phyloP scores from a whole-genome alignment of 2,797 vertebrate genomes.

The Acanthurus tractus region DNA sequence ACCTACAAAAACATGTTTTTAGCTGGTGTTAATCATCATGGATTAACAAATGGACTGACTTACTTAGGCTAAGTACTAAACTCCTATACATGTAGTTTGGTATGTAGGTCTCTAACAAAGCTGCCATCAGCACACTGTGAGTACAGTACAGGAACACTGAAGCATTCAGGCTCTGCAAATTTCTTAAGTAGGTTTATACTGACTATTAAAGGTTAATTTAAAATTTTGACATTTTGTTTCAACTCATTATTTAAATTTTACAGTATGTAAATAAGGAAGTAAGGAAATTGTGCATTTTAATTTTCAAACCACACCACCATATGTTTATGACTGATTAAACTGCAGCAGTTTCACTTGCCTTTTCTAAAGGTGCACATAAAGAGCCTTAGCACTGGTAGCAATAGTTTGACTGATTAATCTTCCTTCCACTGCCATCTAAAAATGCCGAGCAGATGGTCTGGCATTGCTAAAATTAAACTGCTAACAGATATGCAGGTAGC shows the following conservation, averaged over 20 bases:
- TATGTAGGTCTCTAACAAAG: background rate
- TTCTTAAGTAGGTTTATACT: background rate
- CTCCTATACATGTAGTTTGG: background rate
- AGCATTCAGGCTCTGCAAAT: background rate
- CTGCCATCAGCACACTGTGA: background rate
- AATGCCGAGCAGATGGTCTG: slow-evolving; percentile 83
- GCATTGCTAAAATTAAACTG: slow-evolving; percentile 73
- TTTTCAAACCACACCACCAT: slow-evolving; percentile 15
- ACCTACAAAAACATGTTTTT: too few species aligned
- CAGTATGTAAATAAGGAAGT: background rate
- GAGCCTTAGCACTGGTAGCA: slow-evolving; percentile 53
- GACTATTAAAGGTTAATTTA: slow-evolving; percentile 2
- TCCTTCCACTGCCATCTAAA: slow-evolving; percentile 67
- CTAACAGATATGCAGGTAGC: slow-evolving; percentile 76
- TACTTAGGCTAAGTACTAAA: background rate
- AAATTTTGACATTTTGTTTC: background rate
- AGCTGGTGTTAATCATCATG: too few species aligned
- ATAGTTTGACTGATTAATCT: slow-evolving; percentile 79
- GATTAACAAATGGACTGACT: background rate
- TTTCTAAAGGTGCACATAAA: slow-evolving; percentile 53
- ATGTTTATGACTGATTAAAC: slow-evolving; percentile 43
- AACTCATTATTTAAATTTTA: background rate
- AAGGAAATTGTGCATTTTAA: background rate
- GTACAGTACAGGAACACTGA: too few species aligned
- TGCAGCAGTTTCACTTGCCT: slow-evolving; percentile 35